phyloP scores from a whole-genome alignment of 92 coral and sea anemone genomes.

The Isaurus tuberculatus region DNA sequence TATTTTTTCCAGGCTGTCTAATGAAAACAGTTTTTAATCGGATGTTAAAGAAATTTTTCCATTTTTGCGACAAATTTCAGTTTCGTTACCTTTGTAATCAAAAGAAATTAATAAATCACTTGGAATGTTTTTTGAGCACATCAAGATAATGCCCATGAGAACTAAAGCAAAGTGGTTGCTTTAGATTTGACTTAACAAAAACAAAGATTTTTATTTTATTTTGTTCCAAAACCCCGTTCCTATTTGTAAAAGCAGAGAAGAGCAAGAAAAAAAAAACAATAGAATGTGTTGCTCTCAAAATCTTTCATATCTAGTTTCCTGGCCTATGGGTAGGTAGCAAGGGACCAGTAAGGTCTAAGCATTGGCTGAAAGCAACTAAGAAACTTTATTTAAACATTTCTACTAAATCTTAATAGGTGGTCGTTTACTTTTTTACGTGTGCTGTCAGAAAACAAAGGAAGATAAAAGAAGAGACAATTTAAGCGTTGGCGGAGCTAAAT shows the following conservation, averaged over 20 bases:
- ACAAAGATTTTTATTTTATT: neutral
- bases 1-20: neutral
- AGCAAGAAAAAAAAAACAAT: neutral
- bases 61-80: neutral
- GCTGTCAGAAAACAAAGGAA: neutral
- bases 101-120: conserved; percentile 31
- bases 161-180: no score
- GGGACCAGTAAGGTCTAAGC: no score
- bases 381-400: neutral
- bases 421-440: neutral
- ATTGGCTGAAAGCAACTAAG: neutral
- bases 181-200: no score
- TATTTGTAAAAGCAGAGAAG: neutral
- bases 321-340: neutral
- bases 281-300: neutral
- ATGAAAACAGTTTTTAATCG: neutral
- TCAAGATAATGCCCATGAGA: no score
- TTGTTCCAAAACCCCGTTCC: neutral
- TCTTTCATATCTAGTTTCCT: neutral
- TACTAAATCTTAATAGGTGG: neutral
- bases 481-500: no score
- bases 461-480: neutral
- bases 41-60: neutral
- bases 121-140: no score
- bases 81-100: conserved; percentile 15